Base-by-base conservation (phyloP, 2,797 vertebrate genomes). In the Karalla daura region DNA sequence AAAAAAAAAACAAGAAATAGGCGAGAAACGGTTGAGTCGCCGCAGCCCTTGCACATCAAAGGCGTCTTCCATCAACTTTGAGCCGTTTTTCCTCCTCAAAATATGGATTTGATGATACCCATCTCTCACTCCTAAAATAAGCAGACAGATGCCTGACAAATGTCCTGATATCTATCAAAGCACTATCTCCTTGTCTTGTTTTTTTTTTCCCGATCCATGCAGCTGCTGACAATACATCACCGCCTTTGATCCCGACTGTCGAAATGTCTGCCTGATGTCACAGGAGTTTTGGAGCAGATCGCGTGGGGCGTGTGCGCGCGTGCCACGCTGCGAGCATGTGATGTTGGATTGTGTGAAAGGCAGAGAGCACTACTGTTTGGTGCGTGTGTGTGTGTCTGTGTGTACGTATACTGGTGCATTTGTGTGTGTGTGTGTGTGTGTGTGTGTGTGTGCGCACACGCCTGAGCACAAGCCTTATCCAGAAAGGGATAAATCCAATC, bases 401-500 rank as follows among this genome's bases (percentile, higher is more conserved):
- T 32, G 60, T 12, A 14, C 27, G 52, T 47, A 59, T 63, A 32
- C 56, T 56, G n/a, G n/a, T n/a, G n/a, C n/a, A n/a, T n/a, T n/a
- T n/a, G n/a, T n/a, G n/a, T 46, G 37, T 10, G 24, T 32, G 55
- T 7, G 37, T 32, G 55, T n/a, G 13, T 33, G 59, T 37, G 21
- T 20, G 27, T 6, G 18, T 45, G 54, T 51, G n/a, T 64, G 74
- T 63, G 64, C 56, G 40, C 33, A 18, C 63, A 58, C 45, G 5
- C 73, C 59, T 54, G 64, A 41, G 76, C 81, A 58, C 70, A 58
- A 81, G 76, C 41, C 77, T 85, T 78, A 86, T 81, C 84, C 87
- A 79, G 71, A 80, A 68, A 79, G 75, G 89, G 84, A 91, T 88
- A 91, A 91, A 91, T 91, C 87, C 84, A 90, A 92, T 92, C 86